Evolutionary conservation across 2,113 vertebrate genomes (phyloP).

Genomic region (Chloebia gouldiae): DNA sequence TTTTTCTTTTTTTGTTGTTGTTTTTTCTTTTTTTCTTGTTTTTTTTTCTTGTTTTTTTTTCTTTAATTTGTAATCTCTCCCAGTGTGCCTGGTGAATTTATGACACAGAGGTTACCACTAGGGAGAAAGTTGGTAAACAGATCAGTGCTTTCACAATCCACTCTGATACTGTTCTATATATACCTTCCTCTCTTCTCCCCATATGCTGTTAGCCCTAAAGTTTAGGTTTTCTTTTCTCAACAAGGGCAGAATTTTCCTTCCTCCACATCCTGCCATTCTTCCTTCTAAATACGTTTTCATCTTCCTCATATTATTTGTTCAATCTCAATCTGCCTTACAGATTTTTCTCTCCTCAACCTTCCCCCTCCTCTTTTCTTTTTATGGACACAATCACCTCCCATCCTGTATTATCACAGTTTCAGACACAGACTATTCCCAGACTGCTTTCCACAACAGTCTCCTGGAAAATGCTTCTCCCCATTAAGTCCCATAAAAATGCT

Average conservation of each 20-base stretch:
- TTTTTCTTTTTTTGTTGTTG: background rate
- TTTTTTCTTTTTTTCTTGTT: too few species aligned
- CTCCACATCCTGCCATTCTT: background rate
- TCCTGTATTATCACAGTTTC: background rate
- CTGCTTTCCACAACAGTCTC: background rate
- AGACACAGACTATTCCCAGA: background rate
- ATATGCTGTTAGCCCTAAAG: background rate
- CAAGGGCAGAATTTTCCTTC: background rate
- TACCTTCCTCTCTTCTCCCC: background rate
- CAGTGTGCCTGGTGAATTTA: background rate
- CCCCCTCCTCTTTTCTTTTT: background rate
- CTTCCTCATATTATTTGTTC: background rate
- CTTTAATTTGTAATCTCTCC: background rate
- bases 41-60: background rate
- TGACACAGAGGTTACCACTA: background rate
- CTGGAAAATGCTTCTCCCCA: background rate
- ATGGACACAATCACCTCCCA: background rate
- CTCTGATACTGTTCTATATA: background rate
- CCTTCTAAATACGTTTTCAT: background rate
- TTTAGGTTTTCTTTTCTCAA: background rate
- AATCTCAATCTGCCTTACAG: background rate
- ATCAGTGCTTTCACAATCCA: background rate
- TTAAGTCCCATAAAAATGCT: background rate
- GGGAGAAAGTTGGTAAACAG: background rate
- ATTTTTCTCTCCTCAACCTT: background rate